phyloP scores from a whole-genome alignment of 92 coral and sea anemone genomes.

The Blastomussa wellsi region DNA sequence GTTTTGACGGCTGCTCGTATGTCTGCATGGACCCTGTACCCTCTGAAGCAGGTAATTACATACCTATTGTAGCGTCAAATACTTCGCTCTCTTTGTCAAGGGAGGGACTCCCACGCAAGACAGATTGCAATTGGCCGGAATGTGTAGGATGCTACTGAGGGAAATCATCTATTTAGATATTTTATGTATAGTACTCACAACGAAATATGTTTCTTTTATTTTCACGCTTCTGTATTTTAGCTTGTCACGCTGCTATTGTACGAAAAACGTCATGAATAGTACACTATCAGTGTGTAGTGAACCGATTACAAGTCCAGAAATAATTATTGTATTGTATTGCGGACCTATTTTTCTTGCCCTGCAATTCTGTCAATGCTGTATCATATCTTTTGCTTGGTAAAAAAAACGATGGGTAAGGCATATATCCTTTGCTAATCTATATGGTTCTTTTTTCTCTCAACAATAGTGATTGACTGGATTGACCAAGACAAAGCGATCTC shows the following conservation, averaged over 20 bases:
- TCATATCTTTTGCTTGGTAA: not conserved
- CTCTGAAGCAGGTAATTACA: constrained; percentile 57
- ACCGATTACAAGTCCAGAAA: not conserved
- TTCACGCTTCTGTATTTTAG: too few species aligned
- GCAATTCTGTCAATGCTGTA: not conserved
- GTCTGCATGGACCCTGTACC: constrained; percentile 70
- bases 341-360: not conserved
- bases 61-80: not conserved
- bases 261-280: not conserved
- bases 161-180: too few species aligned
- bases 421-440: not conserved
- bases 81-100: not conserved
- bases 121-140: not conserved
- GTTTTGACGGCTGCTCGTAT: constrained; percentile 58
- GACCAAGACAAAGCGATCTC: not conserved
- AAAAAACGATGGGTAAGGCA: not conserved
- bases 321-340: not conserved
- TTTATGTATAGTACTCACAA: too few species aligned
- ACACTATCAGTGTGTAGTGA: too few species aligned
- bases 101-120: not conserved
- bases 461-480: constrained; percentile 40
- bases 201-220: too few species aligned
- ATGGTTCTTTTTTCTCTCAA: not conserved
- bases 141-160: not conserved
- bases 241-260: too few species aligned